Evolutionary conservation across 2,113 vertebrate species (phyloP), one percentile per base, ranked within the genome.

Genomic region (Gnathonemus echidnorhynchus): DNA sequence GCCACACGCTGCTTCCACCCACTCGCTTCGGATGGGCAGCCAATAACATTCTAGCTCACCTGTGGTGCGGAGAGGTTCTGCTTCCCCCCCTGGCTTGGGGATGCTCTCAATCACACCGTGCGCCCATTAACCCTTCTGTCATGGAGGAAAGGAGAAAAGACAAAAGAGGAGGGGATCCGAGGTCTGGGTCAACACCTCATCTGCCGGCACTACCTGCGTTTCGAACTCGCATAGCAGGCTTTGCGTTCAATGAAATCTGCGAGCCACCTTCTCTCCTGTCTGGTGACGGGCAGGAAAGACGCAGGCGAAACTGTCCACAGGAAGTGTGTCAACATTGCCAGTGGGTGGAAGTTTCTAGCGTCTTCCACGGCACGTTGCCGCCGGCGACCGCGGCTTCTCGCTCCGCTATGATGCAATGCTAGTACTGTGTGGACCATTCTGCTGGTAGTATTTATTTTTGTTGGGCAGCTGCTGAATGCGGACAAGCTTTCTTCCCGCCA

Each of bases 1-100:
- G 91, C 90, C 87, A 46, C 80, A 90, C 56, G 89, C 62, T 87
- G 35, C 49, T 88, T 90, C 74, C 49, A n/a, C 88, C 88, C 74
- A 56, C 70, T 84, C 45, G 31, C n/a, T 70, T 15, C 9, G 11
- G 70, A 89, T 7, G 13, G 70, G 74, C 50, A 89, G 48, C 70
- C 74, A 89, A 83, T 89, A 89, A 89, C 49, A 46, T 27, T 84
- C 21, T 50, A 84, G 46, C 49, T 83, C 70, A 89, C 74, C 88
- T 83, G 49, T 17, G 24, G 62, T 89, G 62, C 17, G 31, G 66
- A 49, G 88, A 52, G 24, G 49, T 17, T 53, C 74, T 80, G 74
- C 31, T 11, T 11, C 49, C 19, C 70, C 46, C 24, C 70, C 49
- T 3, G 35, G 74, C 88, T 42, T 15, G 77, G 46, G 24, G 88